phyloP scores from a whole-genome alignment of 2,797 vertebrate genomes.

The Eospalax fontanierii region DNA sequence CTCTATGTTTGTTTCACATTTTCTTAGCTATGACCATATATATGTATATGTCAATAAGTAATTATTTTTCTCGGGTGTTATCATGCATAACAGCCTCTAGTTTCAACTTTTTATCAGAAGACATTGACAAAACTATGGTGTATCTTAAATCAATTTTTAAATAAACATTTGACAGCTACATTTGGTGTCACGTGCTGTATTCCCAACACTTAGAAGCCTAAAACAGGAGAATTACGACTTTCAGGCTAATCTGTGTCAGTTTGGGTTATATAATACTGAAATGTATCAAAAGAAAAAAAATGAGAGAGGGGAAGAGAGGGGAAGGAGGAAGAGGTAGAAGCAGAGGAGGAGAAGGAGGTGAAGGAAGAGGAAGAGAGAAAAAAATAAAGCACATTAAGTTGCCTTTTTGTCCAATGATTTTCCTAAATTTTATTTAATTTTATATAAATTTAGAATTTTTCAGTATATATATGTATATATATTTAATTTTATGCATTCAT shows the following conservation, averaged over 20 bases:
- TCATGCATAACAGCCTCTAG: not conserved
- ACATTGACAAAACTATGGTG: not conserved
- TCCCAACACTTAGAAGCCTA: not conserved
- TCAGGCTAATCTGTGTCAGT: not conserved
- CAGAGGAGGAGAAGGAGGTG: not conserved
- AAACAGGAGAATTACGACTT: not conserved
- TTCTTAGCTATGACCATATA: conserved; percentile 1
- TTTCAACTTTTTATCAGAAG: not conserved
- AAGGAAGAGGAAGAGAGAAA: not conserved
- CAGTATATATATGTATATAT: too few relatives aligned
- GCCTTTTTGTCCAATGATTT: not conserved
- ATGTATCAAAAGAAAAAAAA: not conserved
- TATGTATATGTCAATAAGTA: not conserved
- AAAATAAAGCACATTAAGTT: not conserved
- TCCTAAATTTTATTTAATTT: too few relatives aligned
- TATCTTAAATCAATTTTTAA: not conserved
- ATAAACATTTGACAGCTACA: not conserved
- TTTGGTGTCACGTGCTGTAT: not conserved
- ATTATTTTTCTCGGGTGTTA: not conserved
- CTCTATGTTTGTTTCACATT: not conserved
- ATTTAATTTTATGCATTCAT: too few relatives aligned
- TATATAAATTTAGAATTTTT: too few relatives aligned
- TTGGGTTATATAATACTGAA: not conserved
- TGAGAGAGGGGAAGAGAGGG: not conserved
- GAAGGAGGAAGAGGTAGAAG: too few relatives aligned